Evolutionary conservation across 2,113 vertebrate species (phyloP).

Genomic region (Actenoides hombroni): DNA sequence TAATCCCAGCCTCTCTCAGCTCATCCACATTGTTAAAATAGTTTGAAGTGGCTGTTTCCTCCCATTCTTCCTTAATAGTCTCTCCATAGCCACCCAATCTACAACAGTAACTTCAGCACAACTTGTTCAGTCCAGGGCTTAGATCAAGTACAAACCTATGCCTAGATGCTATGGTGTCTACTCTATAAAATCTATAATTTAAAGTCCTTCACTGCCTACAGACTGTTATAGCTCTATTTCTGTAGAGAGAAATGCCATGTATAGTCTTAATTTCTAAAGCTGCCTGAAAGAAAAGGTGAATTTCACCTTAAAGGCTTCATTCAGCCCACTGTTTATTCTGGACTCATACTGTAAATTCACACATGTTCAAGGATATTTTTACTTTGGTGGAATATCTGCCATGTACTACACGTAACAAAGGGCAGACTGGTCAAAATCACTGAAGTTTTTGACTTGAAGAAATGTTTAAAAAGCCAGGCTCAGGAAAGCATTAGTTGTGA

Average conservation of each 20-base stretch:
- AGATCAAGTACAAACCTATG: background rate
- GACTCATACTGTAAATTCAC: background rate
- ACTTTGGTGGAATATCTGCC: background rate
- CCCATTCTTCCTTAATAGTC: background rate
- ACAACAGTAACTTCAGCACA: background rate
- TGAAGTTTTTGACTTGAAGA: background rate
- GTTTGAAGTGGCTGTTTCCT: background rate
- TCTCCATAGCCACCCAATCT: background rate
- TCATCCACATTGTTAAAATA: background rate
- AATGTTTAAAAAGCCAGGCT: background rate
- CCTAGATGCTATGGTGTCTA: background rate
- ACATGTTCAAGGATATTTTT: background rate
- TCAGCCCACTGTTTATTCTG: background rate
- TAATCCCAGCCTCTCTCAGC: background rate
- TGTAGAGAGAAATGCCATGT: background rate
- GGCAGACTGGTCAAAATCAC: background rate
- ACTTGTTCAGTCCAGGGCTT: background rate
- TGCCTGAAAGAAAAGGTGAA: background rate
- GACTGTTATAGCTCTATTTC: background rate
- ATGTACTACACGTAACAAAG: background rate
- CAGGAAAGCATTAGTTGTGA: background rate
- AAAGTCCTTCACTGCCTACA: background rate
- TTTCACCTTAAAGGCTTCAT: slow-evolving; percentile 7
- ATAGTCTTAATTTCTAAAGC: background rate
- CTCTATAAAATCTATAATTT: background rate